Evolutionary conservation across 2,888 invertebrate species (phyloP).

Genomic region (Eumacrocentrus americanus): DNA sequence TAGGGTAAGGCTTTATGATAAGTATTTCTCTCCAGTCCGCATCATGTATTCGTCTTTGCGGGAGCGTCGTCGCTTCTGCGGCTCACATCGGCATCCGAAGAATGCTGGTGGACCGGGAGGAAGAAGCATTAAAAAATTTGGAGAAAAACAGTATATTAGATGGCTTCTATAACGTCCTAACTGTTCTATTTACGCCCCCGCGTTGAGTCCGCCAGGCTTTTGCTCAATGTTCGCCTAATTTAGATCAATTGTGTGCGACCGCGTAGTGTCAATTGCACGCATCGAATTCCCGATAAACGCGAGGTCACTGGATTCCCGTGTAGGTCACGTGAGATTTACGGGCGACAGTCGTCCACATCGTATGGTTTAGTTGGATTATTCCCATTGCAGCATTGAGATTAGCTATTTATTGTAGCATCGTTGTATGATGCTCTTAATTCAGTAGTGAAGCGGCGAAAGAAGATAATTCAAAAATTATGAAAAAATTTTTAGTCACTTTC

Average conservation of each 20-base stretch:
- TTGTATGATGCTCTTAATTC: too few species aligned
- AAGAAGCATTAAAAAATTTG: too few species aligned
- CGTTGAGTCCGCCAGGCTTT: background rate
- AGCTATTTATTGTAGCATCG: too few species aligned
- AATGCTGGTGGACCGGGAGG: background rate
- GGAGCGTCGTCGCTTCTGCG: background rate
- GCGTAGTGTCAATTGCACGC: slow-evolving; percentile 33
- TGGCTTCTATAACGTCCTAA: background rate
- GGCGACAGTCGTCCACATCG: slow-evolving; percentile 3
- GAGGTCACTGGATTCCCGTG: slow-evolving; percentile 1
- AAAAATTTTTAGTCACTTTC: too few species aligned
- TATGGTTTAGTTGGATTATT: too few species aligned
- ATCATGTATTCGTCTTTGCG: background rate
- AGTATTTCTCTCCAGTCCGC: background rate
- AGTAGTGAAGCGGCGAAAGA: too few species aligned
- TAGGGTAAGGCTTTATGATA: too few species aligned
- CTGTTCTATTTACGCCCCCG: background rate
- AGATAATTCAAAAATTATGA: too few species aligned
- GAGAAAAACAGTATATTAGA: too few species aligned
- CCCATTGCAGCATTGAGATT: too few species aligned
- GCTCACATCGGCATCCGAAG: background rate
- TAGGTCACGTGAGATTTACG: background rate
- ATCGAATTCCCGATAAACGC: slow-evolving; percentile 30
- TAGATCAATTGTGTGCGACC: slow-evolving; percentile 31
- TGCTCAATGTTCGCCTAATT: slow-evolving; percentile 25